Base-by-base conservation (phyloP, 2,888 invertebrate species). In the Selenia dentaria region DNA sequence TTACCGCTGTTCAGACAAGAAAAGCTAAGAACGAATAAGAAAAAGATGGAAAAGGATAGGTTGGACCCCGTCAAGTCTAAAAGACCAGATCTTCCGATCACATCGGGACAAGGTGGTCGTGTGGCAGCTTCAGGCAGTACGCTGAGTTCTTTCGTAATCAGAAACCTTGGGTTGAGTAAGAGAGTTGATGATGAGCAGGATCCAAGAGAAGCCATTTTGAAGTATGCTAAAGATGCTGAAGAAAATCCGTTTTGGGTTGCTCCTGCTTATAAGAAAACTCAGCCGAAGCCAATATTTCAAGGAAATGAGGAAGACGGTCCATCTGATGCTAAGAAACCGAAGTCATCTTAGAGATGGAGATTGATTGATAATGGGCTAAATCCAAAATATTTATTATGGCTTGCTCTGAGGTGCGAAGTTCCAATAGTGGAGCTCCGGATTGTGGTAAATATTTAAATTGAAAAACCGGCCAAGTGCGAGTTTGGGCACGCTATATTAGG, bases 231-330 rank as follows among this genome's bases (percentile, higher is more conserved):
- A 72, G 98, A 97, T 1, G 99, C 98, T 0, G 98, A 93, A 34
- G 97, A 98, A 72, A 97, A 99, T 92, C 99, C 99, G 0, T 98
- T 97, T 74, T 99, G 98, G 98, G 96, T 98, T 24, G 94, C 97
- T 0, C 98, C 97, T 0, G 98, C 98, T 0, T 98, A 98, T 69
- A 93, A 94, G 34, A 95, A 94, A 67, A 98, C 97, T 0, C 98
- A 98, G 65, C 98, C 98, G 0, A 93, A 93, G 59, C 92, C 95
- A 0, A 95, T 98, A 48, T 96, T 97, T 66, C 94, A 95, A 44
- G 79, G 83, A n/a, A 87, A 83, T 2, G 81, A 82, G 0, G 83
- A 86, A 4, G 92, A 92, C 8, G 92, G 91, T 0, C 91, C 92
- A 0, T 82, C 92, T 1, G 87, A 84, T 62, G 55, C 88, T 3